Evolutionary conservation across 2,797 vertebrate genomes (phyloP), one percentile per base, ranked within the genome.

Genomic region (Scolopax bukidnonensis): DNA sequence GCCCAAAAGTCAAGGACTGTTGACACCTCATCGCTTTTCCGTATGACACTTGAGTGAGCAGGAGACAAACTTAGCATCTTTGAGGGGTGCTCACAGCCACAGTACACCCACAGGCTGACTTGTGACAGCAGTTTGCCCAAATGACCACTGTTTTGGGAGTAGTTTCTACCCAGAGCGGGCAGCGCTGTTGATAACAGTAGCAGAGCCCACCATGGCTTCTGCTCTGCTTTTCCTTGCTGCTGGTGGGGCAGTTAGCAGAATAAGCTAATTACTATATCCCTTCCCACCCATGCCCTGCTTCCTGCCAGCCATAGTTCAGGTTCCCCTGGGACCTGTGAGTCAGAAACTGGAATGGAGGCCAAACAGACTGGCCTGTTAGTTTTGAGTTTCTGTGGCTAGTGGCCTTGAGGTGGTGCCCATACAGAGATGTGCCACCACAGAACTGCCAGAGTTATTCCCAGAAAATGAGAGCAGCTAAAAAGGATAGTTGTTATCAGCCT

Each of bases 251-350:
- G 24, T 25, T 27, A 33, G 57, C 69, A 60, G 79, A 64, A 28
- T 27, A 17, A 56, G 14, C 4, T 78, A 56, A 47, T 33, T 40
- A 60, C 64, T 85, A 0, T 19, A 68, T 78, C 59, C 68, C 82
- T 95, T 92, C 87, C 81, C 68, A 80, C 75, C 67, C 81, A 36
- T 87, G 77, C 81, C 83, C 36, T 56, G 48, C 76, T 77, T 92
- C 88, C 90, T 92, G 85, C 67, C 63, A 84, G 63, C 54, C 1
- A 1, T 20, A 38, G 30, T 65, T 51, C 79, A 43, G 59, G 67
- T 87, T 74, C 90, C 73, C 12, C 18, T 65, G 90, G 67, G 90
- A 84, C 40, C 38, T 51, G 18, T 90, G 92, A 93, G 63, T 95
- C 83, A 95, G 80, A 78, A 84, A 32, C 30, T 69, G 54, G 61